phyloP scores from a whole-genome alignment of 2,797 vertebrate species.

The Labroides dimidiatus region DNA sequence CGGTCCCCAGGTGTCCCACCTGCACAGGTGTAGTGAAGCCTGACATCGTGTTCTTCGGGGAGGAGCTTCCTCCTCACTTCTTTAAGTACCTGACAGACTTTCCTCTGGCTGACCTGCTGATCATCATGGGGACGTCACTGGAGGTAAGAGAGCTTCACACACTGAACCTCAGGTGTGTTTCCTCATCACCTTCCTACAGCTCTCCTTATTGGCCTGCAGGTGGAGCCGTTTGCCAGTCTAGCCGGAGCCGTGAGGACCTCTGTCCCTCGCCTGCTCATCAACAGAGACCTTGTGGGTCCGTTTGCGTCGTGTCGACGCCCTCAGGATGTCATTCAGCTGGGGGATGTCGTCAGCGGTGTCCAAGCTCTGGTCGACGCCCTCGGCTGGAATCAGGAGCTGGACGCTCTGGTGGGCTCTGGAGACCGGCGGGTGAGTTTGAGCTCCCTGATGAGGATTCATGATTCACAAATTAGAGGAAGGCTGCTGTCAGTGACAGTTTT shows the following conservation, averaged over 20 bases:
- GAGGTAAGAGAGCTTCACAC: constrained; percentile 84
- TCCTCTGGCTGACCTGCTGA: constrained; percentile 91
- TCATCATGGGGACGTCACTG: constrained; percentile 95
- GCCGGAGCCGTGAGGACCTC: constrained; percentile 84
- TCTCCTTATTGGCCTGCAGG: constrained; percentile 78
- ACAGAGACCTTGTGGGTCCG: constrained; percentile 90
- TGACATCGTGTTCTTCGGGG: constrained; percentile 96
- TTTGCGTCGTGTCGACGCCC: constrained; percentile 78
- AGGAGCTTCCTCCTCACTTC: constrained; percentile 91
- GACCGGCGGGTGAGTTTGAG: constrained; percentile 57
- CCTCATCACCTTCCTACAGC: not conserved
- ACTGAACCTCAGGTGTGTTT: no score
- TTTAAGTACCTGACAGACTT: constrained; percentile 90
- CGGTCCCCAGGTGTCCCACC: constrained; percentile 85
- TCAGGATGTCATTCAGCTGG: constrained; percentile 87
- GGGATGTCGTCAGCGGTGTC: constrained; percentile 88
- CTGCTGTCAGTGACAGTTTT: not conserved
- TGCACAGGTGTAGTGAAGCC: constrained; percentile 93
- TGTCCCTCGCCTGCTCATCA: constrained; percentile 92
- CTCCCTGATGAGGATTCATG: no score
- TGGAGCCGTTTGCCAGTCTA: constrained; percentile 97
- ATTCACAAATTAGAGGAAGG: no score
- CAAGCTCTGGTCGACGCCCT: constrained; percentile 86
- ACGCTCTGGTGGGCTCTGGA: constrained; percentile 72
- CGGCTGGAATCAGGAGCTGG: constrained; percentile 88